These are phyloP conservation scores for Proisotoma minuta DNA, from an alignment of 2,888 invertebrate genomes.

Conservation along the genomic window DNA sequence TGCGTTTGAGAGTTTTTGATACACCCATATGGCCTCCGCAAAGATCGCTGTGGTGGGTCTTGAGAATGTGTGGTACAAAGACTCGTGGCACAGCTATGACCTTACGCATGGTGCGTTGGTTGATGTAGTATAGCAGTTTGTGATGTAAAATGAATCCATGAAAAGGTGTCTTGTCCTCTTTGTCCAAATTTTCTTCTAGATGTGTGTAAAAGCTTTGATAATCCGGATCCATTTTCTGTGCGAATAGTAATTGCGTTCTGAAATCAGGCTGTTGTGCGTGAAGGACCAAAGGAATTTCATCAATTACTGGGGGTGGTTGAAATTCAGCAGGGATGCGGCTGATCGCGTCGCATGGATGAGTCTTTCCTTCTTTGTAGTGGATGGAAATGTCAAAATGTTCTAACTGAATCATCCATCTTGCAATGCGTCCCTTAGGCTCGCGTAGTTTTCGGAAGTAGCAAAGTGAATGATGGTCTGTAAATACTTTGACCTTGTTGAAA, in stretches of 20 bases:
- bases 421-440: neutral
- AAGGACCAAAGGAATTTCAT: neutral
- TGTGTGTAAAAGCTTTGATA: neutral
- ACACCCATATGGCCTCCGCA: neutral
- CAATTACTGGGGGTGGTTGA: too few relatives aligned
- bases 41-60: neutral
- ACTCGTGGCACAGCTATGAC: neutral
- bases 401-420: neutral
- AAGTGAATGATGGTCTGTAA: neutral
- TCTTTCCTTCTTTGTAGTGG: neutral
- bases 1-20: neutral
- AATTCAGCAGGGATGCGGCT: neutral
- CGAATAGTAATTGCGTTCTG: neutral
- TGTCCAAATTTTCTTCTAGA: neutral
- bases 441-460: neutral
- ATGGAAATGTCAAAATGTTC: neutral
- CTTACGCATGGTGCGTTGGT: neutral
- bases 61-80: neutral
- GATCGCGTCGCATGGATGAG: neutral
- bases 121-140: neutral
- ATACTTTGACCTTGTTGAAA: too few relatives aligned
- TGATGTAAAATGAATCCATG: neutral
- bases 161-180: neutral
- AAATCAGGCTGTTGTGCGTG: neutral
- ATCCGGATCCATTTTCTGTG: neutral